Conservation (phyloP, 1,140 invertebrate species). For the Muscidifurax raptorellus region DNA sequence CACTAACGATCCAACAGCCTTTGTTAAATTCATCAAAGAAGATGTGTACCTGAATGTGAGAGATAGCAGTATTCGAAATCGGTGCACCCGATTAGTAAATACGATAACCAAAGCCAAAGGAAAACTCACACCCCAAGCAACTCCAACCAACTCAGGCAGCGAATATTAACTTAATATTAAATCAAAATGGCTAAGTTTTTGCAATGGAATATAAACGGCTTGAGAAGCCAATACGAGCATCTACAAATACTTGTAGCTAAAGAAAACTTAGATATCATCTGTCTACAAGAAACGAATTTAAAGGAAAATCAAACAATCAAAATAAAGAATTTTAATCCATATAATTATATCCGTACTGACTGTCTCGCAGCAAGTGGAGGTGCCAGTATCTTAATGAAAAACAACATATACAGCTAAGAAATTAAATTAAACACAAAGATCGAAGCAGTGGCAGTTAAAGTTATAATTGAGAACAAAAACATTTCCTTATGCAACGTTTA, state of each 20-base stretch:
- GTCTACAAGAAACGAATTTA: conserved; percentile 20
- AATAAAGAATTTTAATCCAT: not conserved
- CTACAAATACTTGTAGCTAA: not conserved
- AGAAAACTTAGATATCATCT: not conserved
- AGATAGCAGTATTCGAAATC: not conserved
- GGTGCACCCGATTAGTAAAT: not conserved
- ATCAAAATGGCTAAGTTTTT: not conserved
- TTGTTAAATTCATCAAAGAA: not conserved
- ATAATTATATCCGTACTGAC: conserved; percentile 44
- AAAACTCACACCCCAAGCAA: too few relatives aligned
- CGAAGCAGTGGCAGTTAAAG: conserved; percentile 55
- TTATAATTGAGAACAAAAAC: conserved; percentile 36
- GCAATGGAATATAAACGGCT: not conserved
- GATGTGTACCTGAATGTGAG: not conserved
- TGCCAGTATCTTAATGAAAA: conserved; percentile 57
- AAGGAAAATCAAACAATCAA: too few relatives aligned
- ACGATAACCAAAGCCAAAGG: not conserved
- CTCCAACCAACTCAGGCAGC: not conserved
- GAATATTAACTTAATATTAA: not conserved
- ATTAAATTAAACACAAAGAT: conserved; percentile 55
- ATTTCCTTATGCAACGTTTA: conserved; percentile 42
- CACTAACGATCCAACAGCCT: not conserved
- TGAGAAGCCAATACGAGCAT: not conserved
- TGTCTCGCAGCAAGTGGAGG: conserved; percentile 56
- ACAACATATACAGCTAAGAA: conserved; percentile 51